Base-by-base conservation (phyloP, 2,888 invertebrate genomes). In the Luperina testacea region DNA sequence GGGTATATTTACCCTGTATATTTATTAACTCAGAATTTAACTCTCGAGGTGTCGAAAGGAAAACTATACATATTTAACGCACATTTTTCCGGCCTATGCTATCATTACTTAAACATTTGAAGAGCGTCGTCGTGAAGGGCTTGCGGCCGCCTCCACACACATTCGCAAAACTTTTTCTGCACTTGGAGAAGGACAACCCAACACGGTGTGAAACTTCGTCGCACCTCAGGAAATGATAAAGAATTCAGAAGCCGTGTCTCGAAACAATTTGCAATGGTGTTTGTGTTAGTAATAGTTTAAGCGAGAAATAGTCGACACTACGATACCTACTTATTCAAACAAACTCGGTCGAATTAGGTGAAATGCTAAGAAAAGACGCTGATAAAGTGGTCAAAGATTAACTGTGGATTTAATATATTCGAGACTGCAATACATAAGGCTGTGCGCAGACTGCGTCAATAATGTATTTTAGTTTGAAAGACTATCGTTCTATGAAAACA, bases 41-140 rank as follows among this genome's bases (percentile, higher is more conserved):
- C 7, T 27, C 24, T 45, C 0, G 15, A 53, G 42, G 24, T 38
- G 32, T 51, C 20, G 42, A 75, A 81, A 57, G 32, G 6, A 48
- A 61, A 61, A 32, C 51, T 68, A 24, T 45, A n/a, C 63, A 72
- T 45, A 17, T 32, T 38, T 24, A 68, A 72, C 0, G 5, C 53
- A 51, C 27, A 73, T 86, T 77, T 82, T 65, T 63, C 20, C 24
- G 24, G 65, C 57, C 68, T 67, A 73, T 77, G 65, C 3, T 48
- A 77, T 74, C 68, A 79, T 84, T 74, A 72, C 48, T 69, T 68
- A 87, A 74, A 83, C 71, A 84, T 87, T 84, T 72, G 63, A 38
- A 78, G 53, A 17, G 45, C 32, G 15, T 69, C 48, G 27, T 51
- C 17, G 48, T 45, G 68, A 63, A 67, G 53, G 71, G 72, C 38